These are phyloP conservation scores for Zonotrichia leucophrys DNA, from an alignment of 2,113 vertebrate genomes.

Conservation along the genomic window DNA sequence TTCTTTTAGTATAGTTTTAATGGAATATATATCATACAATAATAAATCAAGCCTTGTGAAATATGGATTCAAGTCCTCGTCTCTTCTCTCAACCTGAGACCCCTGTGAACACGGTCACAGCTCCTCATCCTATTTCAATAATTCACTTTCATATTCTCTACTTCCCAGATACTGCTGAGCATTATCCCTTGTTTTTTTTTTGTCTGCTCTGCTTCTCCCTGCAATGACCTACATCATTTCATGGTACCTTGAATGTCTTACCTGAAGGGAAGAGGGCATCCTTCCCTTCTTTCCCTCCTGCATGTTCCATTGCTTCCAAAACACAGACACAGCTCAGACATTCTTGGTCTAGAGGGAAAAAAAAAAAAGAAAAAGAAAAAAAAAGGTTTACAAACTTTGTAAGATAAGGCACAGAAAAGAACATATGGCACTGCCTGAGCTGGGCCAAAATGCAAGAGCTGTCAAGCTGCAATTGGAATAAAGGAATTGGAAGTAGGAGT, in stretches of 20 bases:
- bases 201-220: background rate
- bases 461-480: background rate
- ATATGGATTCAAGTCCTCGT: too few species aligned
- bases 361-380: too few species aligned
- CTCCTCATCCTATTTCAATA: background rate
- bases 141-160: background rate
- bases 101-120: background rate
- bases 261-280: background rate
- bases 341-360: background rate
- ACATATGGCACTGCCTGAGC: background rate
- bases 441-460: background rate
- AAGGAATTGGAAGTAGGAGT: background rate
- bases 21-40: too few species aligned
- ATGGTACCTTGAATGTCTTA: background rate
- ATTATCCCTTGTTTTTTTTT: background rate
- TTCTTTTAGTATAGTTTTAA: too few species aligned
- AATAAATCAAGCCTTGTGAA: too few species aligned
- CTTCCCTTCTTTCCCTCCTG: background rate
- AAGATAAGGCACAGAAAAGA: background rate
- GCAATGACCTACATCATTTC: background rate
- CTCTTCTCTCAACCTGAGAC: too few species aligned
- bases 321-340: background rate
- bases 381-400: background rate
- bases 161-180: background rate
- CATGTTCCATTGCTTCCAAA: background rate